phyloP scores from a whole-genome alignment of 2,797 vertebrate species.

The Sciurus vulgaris region DNA sequence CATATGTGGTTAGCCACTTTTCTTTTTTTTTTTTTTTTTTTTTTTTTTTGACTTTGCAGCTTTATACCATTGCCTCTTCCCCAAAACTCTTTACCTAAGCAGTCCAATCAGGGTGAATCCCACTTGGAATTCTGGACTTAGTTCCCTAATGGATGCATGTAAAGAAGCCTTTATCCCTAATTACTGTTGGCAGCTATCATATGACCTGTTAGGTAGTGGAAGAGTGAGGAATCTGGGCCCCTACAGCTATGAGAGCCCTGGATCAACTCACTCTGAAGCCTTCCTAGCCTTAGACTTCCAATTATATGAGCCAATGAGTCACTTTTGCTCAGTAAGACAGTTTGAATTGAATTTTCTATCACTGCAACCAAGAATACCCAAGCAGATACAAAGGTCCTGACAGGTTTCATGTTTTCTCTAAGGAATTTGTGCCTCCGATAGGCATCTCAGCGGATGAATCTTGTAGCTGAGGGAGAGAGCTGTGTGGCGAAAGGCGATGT shows the following conservation, averaged over 20 bases:
- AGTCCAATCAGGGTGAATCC: neutral
- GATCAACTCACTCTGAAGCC: neutral
- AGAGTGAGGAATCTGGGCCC: slow-evolving; percentile 10
- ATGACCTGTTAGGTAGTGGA: neutral
- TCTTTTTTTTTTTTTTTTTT: neutral
- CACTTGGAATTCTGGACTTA: slow-evolving; percentile 24
- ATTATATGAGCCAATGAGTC: neutral
- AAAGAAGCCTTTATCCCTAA: slow-evolving; percentile 12
- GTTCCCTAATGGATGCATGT: slow-evolving; percentile 35
- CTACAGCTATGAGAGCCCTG: neutral
- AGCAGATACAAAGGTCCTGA: neutral
- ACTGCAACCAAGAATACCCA: neutral
- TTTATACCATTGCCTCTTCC: slow-evolving; percentile 34
- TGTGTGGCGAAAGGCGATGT: neutral
- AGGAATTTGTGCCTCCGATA: neutral
- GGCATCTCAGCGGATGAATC: neutral
- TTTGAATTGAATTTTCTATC: slow-evolving; percentile 46
- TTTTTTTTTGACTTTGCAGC: neutral
- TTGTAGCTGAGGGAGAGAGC: neutral
- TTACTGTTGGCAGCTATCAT: slow-evolving; percentile 9
- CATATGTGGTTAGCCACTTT: neutral
- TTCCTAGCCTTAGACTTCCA: neutral
- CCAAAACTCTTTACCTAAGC: neutral
- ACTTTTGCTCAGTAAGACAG: slow-evolving; percentile 23
- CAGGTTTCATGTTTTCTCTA: neutral